Evolutionary conservation across 2,888 invertebrate species (phyloP), one percentile per base, ranked within the genome.

Genomic region (Apamea anceps): DNA sequence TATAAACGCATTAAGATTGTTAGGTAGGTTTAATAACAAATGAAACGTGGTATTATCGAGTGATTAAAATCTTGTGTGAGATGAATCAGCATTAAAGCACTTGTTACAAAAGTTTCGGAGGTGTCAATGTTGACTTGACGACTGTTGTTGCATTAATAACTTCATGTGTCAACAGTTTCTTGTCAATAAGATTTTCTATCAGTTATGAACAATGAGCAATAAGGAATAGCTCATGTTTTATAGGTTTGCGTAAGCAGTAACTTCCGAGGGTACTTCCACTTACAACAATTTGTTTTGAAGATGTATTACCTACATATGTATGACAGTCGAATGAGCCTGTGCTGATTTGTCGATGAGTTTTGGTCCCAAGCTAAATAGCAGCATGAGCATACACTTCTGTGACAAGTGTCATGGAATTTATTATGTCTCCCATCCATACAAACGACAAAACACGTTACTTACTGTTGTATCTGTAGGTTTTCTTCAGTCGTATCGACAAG

Each of bases 141-240:
- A 42, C 18, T 77, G 63, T 68, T 82, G 68, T 82, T 80, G 87
- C 87, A 87, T 89, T 74, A 86, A 88, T 86, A 72, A 37, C 72
- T 15, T 57, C 80, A 82, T 81, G 80, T 91, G 91, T 88, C 86
- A 91, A 91, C 91, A 91, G 91, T 93, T 93, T 91, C 91, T 89
- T 89, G 80, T 79, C 51, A 25, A 54, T 37, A 8, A 62, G 73
- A 76, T 80, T 73, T 67, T 84, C 85, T 75, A 73, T 82, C 68
- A 48, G 62, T 63, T 74, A 75, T 54, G 74, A 86, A 87, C 89
- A 87, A 87, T 87, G 75, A 51, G 80, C 62, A 82, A 87, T 87
- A 81, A 88, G 84, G 81, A 84, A 88, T 84, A 76, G 42, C 28
- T 85, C 72, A 68, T 65, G 80, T 83, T 85, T 85, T 77, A 75